Percentiles rank a stretch among this genome's conserved stretches.
Evolutionary conservation across 2,113 vertebrate genomes (phyloP).

Genomic region (Myotis davidii): DNA sequence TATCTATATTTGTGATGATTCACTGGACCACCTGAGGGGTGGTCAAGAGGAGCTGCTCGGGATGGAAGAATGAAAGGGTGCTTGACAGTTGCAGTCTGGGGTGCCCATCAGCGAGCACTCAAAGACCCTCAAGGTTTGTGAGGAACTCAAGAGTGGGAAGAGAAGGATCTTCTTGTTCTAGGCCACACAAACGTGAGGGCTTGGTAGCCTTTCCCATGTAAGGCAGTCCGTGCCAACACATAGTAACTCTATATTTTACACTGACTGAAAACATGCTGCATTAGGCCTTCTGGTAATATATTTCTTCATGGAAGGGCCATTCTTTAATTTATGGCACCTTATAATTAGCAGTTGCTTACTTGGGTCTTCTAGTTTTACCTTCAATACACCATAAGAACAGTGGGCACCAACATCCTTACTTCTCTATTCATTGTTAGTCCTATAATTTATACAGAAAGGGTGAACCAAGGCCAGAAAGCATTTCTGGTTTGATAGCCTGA

Average conservation of each 20-base stretch:
- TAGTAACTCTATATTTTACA: background rate
- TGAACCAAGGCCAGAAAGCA: background rate
- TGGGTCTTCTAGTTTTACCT: background rate
- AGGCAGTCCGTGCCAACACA: background rate
- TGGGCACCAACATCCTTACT: background rate
- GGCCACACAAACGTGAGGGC: background rate
- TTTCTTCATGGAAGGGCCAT: background rate
- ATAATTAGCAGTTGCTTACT: background rate
- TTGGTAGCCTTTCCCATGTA: background rate
- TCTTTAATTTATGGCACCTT: background rate
- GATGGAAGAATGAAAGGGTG: background rate
- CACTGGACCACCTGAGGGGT: background rate
- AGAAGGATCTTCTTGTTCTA: background rate
- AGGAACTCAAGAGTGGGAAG: background rate
- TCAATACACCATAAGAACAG: background rate
- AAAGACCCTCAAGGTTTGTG: background rate
- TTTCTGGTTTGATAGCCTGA: conserved; percentile 28
- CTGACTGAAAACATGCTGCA: background rate
- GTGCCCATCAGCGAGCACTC: fast-evolving
- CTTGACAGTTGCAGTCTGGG: background rate
- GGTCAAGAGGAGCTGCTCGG: background rate
- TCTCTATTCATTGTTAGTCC: background rate
- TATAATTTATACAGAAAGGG: background rate
- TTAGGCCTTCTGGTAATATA: background rate
- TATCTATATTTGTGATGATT: background rate